Percentiles rank a stretch among this genome's conserved stretches.
Evolutionary conservation across 2,797 vertebrate species (phyloP).

Genomic region (Tapirus indicus): DNA sequence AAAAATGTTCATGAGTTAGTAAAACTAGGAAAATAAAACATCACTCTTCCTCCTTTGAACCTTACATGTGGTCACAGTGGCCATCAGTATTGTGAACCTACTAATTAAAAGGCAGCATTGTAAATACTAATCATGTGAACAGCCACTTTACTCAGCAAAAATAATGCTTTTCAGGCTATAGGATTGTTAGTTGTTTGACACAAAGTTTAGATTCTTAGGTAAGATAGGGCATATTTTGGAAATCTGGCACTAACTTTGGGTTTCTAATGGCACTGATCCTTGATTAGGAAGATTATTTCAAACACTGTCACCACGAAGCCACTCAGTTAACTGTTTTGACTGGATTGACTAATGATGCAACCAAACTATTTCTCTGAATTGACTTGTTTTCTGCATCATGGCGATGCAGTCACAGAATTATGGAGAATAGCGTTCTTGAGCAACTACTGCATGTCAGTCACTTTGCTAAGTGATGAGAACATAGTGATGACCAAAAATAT

Average conservation of each 20-base stretch:
- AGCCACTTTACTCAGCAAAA: neutral
- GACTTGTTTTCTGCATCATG: neutral
- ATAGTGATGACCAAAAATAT: neutral
- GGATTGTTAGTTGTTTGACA: neutral
- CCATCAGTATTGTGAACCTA: neutral
- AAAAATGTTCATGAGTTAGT: slow-evolving; percentile 17
- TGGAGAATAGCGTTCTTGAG: neutral
- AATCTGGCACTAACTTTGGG: neutral
- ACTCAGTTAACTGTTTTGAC: slow-evolving; percentile 14
- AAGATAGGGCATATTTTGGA: neutral
- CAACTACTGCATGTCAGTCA: neutral
- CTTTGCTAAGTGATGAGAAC: neutral
- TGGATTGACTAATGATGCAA: neutral
- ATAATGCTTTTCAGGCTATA: neutral
- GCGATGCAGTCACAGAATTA: neutral
- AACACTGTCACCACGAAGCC: neutral
- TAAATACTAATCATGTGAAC: neutral
- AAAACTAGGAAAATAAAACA: slow-evolving; percentile 54
- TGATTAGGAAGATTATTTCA: slow-evolving; percentile 41
- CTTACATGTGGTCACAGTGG: neutral
- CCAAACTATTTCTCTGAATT: neutral
- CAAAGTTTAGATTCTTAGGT: neutral
- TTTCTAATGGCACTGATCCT: neutral
- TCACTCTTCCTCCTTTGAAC: neutral
- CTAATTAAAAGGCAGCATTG: neutral